Percentiles rank a stretch among this genome's conserved stretches.
Evolutionary conservation across 1,140 invertebrate species (phyloP).

Genomic region (Aphis craccivora): DNA sequence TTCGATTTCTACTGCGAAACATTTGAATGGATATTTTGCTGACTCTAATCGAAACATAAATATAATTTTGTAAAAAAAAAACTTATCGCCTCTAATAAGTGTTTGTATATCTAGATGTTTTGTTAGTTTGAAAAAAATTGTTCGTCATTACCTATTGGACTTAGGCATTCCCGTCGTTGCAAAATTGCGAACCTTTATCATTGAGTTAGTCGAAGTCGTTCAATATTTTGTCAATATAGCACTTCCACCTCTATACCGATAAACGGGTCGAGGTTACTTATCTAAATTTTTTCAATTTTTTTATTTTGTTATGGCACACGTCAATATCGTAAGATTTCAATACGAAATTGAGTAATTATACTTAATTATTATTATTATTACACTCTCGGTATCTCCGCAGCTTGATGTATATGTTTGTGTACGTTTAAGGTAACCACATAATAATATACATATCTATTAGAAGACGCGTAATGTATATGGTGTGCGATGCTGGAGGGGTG

Average conservation of each 20-base stretch:
- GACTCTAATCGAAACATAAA: background rate
- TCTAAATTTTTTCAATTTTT: background rate
- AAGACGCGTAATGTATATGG: background rate
- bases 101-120: background rate
- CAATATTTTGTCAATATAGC: background rate
- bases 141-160: background rate
- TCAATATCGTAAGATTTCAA: background rate
- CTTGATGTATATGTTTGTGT: background rate
- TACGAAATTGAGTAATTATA: constrained; percentile 11
- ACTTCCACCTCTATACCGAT: background rate
- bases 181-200: background rate
- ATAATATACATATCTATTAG: background rate
- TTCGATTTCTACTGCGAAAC: background rate
- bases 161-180: background rate
- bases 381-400: background rate
- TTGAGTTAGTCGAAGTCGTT: background rate
- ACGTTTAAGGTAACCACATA: background rate
- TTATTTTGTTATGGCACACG: background rate
- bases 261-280: background rate
- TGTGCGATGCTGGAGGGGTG: background rate
- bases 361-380: background rate
- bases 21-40: background rate
- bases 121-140: background rate
- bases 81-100: background rate
- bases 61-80: background rate